These are phyloP conservation scores for Anthopleura xanthogrammica DNA, from an alignment of 92 coral and sea anemone species.

Conservation along the genomic window DNA sequence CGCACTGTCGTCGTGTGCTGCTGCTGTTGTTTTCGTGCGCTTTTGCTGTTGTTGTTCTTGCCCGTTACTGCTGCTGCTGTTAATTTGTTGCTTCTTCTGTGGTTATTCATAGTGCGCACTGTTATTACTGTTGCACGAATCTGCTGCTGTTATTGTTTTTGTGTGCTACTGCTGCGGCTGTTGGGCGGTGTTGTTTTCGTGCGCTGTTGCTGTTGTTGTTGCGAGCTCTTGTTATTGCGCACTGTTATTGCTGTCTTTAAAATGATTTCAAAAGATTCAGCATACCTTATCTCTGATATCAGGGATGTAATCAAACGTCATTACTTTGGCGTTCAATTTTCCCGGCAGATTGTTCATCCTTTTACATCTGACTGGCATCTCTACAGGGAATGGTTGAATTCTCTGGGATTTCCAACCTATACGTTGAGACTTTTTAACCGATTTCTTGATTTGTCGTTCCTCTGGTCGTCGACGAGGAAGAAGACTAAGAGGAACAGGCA, in stretches of 20 bases:
- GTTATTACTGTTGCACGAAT: no score
- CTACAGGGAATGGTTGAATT: constrained; percentile 71
- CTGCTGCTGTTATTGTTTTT: no score
- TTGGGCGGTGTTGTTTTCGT: no score
- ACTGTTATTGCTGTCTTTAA: neutral
- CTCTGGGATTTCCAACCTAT: constrained; percentile 89
- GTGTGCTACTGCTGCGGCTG: no score
- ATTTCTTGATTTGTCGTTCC: constrained; percentile 19
- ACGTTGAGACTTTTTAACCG: constrained; percentile 33
- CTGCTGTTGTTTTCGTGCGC: no score
- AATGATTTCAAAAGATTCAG: neutral
- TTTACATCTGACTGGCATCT: constrained; percentile 57
- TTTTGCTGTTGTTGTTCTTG: no score
- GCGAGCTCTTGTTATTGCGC: neutral
- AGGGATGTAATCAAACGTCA: constrained; percentile 86
- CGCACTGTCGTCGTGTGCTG: no score
- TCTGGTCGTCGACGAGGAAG: constrained; percentile 11
- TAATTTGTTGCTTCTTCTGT: no score
- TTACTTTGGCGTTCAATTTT: constrained; percentile 17
- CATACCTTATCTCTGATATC: constrained; percentile 87
- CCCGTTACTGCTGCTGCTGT: no score
- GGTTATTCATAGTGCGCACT: no score
- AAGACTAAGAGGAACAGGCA: constrained; percentile 1
- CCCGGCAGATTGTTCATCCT: constrained; percentile 33
- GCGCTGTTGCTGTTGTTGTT: no score